Conservation (phyloP, 2,797 vertebrate genomes). For the Hyperoplus lanceolatus region DNA sequence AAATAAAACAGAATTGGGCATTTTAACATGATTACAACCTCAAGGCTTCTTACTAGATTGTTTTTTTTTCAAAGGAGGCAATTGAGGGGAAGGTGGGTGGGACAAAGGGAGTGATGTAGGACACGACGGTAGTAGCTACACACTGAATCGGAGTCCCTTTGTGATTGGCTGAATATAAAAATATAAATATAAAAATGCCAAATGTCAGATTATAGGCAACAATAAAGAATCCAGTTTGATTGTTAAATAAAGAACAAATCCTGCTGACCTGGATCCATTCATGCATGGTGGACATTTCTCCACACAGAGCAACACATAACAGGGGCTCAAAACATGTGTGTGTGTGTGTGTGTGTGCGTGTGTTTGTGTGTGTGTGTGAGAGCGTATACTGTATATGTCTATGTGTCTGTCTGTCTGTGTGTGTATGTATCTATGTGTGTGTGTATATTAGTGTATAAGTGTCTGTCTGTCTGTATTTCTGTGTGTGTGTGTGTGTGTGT, state of each 20-base stretch:
- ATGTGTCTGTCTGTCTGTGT: too few relatives aligned
- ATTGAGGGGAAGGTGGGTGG: constrained; percentile 35
- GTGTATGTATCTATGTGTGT: too few relatives aligned
- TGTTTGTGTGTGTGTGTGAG: too few relatives aligned
- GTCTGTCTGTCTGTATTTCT: background rate
- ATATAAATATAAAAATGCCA: constrained; percentile 23
- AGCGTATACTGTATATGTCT: too few relatives aligned
- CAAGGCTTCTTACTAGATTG: constrained; percentile 27
- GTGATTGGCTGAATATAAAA: constrained; percentile 31
- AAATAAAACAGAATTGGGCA: constrained; percentile 17
- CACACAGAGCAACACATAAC: too few relatives aligned
- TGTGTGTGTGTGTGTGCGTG: too few relatives aligned
- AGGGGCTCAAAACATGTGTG: too few relatives aligned
- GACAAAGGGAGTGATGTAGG: constrained; percentile 41
- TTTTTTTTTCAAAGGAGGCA: constrained; percentile 38
- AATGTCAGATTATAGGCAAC: constrained; percentile 46
- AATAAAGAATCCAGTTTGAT: background rate
- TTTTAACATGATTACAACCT: constrained; percentile 17
- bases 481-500: background rate
- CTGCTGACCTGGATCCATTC: constrained; percentile 18
- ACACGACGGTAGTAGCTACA: constrained; percentile 53
- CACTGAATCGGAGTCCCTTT: constrained; percentile 46
- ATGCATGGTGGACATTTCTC: constrained; percentile 6
- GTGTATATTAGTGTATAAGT: background rate
- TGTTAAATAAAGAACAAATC: background rate